phyloP scores from a whole-genome alignment of 2,797 vertebrate species.

The Girardinus metallicus region DNA sequence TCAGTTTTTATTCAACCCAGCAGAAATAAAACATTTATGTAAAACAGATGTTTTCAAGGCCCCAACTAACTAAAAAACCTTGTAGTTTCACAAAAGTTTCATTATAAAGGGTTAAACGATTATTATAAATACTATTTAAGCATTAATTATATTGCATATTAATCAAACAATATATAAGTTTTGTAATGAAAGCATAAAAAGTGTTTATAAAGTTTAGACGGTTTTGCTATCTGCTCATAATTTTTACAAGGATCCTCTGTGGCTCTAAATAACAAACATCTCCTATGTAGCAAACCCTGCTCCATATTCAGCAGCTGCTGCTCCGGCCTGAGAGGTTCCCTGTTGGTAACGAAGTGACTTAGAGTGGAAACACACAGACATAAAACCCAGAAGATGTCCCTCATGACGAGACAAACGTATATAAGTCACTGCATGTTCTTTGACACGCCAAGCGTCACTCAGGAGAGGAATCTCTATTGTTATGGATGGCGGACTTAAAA shows the following conservation, averaged over 20 bases:
- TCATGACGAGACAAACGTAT: slow-evolving; percentile 28
- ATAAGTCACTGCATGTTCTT: slow-evolving; percentile 16
- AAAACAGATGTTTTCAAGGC: neutral
- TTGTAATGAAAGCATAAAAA: neutral
- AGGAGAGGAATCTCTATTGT: slow-evolving; percentile 28
- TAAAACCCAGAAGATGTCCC: slow-evolving; percentile 51
- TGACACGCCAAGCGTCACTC: slow-evolving; percentile 26
- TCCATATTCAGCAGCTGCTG: slow-evolving; percentile 59
- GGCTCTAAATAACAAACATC: slow-evolving; percentile 24
- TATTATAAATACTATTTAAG: neutral
- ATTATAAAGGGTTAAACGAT: neutral
- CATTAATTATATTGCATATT: neutral
- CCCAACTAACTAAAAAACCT: neutral
- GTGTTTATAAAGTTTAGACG: neutral
- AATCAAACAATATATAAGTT: neutral
- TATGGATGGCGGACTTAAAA: slow-evolving; percentile 40
- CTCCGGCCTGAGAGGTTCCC: slow-evolving; percentile 50
- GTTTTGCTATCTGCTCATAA: neutral
- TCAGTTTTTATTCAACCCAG: neutral
- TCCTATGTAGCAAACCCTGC: slow-evolving; percentile 41
- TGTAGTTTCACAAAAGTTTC: neutral
- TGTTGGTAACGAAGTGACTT: slow-evolving; percentile 55
- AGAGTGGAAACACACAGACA: slow-evolving; percentile 62
- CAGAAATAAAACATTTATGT: neutral
- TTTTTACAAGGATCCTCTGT: slow-evolving; percentile 1